Evolutionary conservation across 2,113 vertebrate genomes (phyloP), one percentile per base, ranked within the genome.

Genomic region (Procapra przewalskii): DNA sequence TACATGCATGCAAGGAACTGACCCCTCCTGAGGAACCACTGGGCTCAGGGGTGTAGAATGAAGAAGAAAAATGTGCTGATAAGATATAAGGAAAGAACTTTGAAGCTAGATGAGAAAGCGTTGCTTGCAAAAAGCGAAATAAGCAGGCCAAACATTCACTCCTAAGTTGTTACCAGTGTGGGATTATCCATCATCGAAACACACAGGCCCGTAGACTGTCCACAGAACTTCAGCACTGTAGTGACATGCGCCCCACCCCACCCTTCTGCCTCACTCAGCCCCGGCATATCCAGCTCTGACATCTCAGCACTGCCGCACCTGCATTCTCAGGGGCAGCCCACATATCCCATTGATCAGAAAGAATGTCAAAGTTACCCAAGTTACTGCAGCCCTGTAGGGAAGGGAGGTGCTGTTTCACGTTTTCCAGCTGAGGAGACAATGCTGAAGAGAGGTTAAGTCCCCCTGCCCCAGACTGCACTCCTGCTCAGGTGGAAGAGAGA

Each of bases 371-470:
- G 25, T 6, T 43, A 17, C 48, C 1, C 40, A 62, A 21, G 31
- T 45, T 50, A 4, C 9, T 5, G 36, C 80, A 54, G 4, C 36
- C 48, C n/a, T 36, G 1, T 25, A 27, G 60, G 25, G 54, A 45
- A 88, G 27, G 57, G 6, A 64, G 25, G 9, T 45, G 5, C 48
- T 21, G 0, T n/a, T 75, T 23, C 54, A 23, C 16, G 2, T 67
- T 88, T 93, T 77, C 36, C 11, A 57, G n/a, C 36, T 60, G 31
- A 88, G 45, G 82, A 90, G 67, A 93, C 88, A 19, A 43, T 89
- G 85, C 25, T 27, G 33, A 59, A 15, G 33, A 40, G 50, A 9
- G 1, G 4, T n/a, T n/a, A 75, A 7, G 43, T 82, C 84, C 33
- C 1, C 54, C 31, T 16, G 4, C 5, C 33, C 62, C 29, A 16